phyloP scores from a whole-genome alignment of 2,888 invertebrate genomes.

The Onthophagus sagittarius region DNA sequence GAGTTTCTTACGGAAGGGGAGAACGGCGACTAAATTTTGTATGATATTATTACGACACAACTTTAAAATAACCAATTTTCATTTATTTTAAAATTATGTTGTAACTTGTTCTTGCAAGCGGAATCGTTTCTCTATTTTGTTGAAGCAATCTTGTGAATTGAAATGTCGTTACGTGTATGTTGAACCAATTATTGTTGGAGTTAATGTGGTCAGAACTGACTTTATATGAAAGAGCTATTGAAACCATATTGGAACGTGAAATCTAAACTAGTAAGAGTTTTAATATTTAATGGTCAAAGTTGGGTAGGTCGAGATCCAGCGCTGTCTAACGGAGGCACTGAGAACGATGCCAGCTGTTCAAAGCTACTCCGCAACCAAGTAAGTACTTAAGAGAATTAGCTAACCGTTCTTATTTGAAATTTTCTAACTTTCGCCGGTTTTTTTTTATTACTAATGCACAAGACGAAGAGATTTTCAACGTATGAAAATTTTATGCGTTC shows the following conservation, averaged over 20 bases:
- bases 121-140: too few relatives aligned
- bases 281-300: slow-evolving; percentile 22
- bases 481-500: not conserved
- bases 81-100: not conserved
- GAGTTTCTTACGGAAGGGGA: not conserved
- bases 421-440: not conserved
- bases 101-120: too few relatives aligned
- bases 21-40: not conserved
- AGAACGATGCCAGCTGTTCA: slow-evolving; percentile 22
- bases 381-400: slow-evolving; percentile 10
- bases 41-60: not conserved
- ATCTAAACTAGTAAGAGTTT: slow-evolving; percentile 20
- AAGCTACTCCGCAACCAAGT: slow-evolving; percentile 8
- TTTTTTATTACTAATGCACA: not conserved
- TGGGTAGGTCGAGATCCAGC: slow-evolving; percentile 6
- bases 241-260: slow-evolving; percentile 18
- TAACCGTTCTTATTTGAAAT: not conserved
- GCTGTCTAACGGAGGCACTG: slow-evolving; percentile 18
- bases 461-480: not conserved
- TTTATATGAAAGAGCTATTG: not conserved
- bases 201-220: not conserved
- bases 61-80: not conserved
- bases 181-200: not conserved
- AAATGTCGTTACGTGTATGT: not conserved
- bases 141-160: not conserved